Evolutionary conservation across 1,140 invertebrate genomes (phyloP), one percentile per base, ranked within the genome.

Genomic region (Ptiloglossa arizonensis): DNA sequence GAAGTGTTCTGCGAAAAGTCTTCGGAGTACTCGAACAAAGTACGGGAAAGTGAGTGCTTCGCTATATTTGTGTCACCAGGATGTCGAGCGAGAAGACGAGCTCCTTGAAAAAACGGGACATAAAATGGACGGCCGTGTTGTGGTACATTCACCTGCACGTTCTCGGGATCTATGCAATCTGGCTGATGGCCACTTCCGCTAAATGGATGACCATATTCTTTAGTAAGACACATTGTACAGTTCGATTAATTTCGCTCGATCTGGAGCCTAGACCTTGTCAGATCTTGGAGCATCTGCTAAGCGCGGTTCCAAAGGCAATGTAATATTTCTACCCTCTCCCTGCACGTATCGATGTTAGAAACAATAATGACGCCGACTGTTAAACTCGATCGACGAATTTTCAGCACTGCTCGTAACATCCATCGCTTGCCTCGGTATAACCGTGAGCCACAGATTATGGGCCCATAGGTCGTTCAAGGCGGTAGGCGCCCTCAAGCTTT

Each of bases 381-480:
- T 9, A 24, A 19, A 1, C n/a, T 56, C 5, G 35, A 27, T 48
- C n/a, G 5, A 66, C 27, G 1, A 62, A 70, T 68, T 93, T 93
- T 60, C 84, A 97, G 96, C 93, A 66, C 6, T 94, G 0, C 69
- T 94, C 0, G 86, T 96, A 59, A 94, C 95, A 48, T 85, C 93
- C 1, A 82, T 96, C 9, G 94, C 93, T 8, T 94, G 93, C 4
- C 79, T 97, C 56, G 96, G 96, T 8, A 92, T 97, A 4, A 98
- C 98, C 1, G 95, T 96, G 48, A 98, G 98, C 1, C 98, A 99
- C 89, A 94, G 98, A 80, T 90, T 98, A 22, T 99, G 98, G 97
- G 95, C 97, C 0, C 98, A 99, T 91, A 90, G 93, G 48, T 94
- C 96, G 0, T 99, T 97, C 90, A 95, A 95, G 85, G 98, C 98